Base-by-base conservation (phyloP, 2,797 vertebrate genomes). In the Cossypha heuglini region DNA sequence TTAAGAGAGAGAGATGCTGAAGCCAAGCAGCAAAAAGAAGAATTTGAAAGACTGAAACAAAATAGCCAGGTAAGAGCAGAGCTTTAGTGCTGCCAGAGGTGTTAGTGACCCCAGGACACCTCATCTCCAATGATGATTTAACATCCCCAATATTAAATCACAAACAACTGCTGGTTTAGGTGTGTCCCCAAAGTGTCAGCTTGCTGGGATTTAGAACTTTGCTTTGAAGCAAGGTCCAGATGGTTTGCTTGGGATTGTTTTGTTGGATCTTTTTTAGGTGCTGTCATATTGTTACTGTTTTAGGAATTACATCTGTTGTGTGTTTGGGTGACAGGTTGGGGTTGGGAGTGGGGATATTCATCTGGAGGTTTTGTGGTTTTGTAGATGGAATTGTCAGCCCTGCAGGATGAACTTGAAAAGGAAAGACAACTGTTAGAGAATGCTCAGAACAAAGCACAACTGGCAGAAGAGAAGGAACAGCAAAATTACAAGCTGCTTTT, bases 361-460 rank as follows among this genome's bases (percentile, higher is more conserved):
- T 91, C 10, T 78, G 43, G 33, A 91, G 86, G 35, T 20, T 95
- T 93, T 87, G 45, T 93, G 10, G 64, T 83, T 84, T 57, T 90
- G 46, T 82, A 99, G 98, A 94, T 98, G 92, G 98, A 99, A 78
- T 95, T 98, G 16, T 97, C 98, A 57, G 96, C 98, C 24, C 95
- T 98, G 81, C 98, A 98, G 77, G 98, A 93, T 40, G 98, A 98
- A 81, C 97, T 98, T 74, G 96, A 98, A 80, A 98, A 98, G 88
- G 98, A 98, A 94, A 98, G 96, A 62, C 97, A 98, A 35, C 97
- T 98, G 26, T 96, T 98, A 51, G 97, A 98, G 83, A 98, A 97
- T 38, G 98, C 98, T 45, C 94, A 98, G 59, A 90, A 78, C 80
- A 98, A 97, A 95, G 97, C 96, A 51, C 97, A 98, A 5, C 89